phyloP scores from a whole-genome alignment of 2,888 invertebrate species.

The Lasioglossum marginatum region DNA sequence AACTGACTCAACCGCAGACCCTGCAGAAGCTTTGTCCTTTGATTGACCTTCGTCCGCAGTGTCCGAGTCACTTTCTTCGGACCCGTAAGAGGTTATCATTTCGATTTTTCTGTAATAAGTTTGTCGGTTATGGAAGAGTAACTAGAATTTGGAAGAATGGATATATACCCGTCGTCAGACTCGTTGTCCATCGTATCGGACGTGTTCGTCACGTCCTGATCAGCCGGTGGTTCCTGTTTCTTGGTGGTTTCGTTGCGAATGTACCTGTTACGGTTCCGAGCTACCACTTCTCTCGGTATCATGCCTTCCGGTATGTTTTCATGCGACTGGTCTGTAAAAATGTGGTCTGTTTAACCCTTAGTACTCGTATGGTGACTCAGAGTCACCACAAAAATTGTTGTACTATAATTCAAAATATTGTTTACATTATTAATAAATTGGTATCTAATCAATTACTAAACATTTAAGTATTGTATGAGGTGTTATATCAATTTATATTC shows the following conservation, averaged over 20 bases:
- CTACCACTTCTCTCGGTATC: conserved; percentile 83
- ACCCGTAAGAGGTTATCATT: conserved; percentile 87
- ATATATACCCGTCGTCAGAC: conserved; percentile 84
- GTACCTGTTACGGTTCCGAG: conserved; percentile 80
- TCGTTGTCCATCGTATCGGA: conserved; percentile 80
- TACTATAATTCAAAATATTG: too few relatives aligned
- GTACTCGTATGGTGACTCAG: too few relatives aligned
- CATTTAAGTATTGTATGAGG: too few relatives aligned
- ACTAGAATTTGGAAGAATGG: not conserved
- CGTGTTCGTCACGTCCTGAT: conserved; percentile 59
- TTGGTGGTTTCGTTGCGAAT: conserved; percentile 68
- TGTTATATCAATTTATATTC: too few relatives aligned
- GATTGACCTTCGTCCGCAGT: conserved; percentile 72
- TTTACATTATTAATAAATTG: too few relatives aligned
- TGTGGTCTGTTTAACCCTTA: too few relatives aligned
- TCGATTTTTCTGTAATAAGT: conserved; percentile 85
- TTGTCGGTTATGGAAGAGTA: not conserved
- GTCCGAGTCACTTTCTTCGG: conserved; percentile 84
- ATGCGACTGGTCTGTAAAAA: conserved; percentile 76
- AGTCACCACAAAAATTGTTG: too few relatives aligned
- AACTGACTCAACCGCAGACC: conserved; percentile 15
- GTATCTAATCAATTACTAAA: too few relatives aligned
- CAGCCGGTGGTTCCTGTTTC: conserved; percentile 67
- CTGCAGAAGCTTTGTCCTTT: conserved; percentile 45
- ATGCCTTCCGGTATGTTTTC: conserved; percentile 82